Base-by-base conservation (phyloP, 1,140 invertebrate species). In the Oryzaephilus surinamensis region DNA sequence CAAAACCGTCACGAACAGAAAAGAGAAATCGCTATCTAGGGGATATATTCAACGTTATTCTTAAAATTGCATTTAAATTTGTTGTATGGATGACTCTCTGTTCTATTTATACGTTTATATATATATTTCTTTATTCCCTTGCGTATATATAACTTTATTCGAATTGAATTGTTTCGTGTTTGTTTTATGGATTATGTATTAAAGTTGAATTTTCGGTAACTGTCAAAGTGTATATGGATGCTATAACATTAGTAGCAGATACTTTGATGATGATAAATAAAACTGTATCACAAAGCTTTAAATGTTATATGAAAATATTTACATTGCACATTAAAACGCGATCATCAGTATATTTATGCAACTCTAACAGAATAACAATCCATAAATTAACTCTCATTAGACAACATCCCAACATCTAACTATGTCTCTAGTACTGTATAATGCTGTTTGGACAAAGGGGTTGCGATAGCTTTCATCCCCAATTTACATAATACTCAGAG, bases 381-480 rank as follows among this genome's bases (percentile, higher is more conserved):
- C 54, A 55, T 57, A 57, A 58, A 58, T 58, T 58, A 57, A 54
- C 50, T 58, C 50, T n/a, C n/a, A 54, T 56, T 58, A 56, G 46
- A 48, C 40, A 50, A 52, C 47, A n/a, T n/a, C n/a, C n/a, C n/a
- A n/a, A n/a, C n/a, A n/a, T 54, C 41, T 18, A 45, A 41, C 49
- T 38, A 42, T 47, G 36, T 38, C 44, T 46, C 44, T 24, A 46
- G 46, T 38, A n/a, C 21, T 51, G 52, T 45, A 50, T 55, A 55
- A 55, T 54, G 29, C 23, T 58, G 54, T 58, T 58, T 58, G 51
- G 53, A 58, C 47, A 54, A 58, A 56, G 53, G 55, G 55, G 32
- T 40, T 39, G 43, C 40, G 43, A 52, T 51, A 45, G 51, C 55
- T 55, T 55, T 57, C 48, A 54, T 55, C 50, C 32, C 49, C 48